Evolutionary conservation across 2,797 vertebrate genomes (phyloP).

Genomic region (Propithecus deckenii): DNA sequence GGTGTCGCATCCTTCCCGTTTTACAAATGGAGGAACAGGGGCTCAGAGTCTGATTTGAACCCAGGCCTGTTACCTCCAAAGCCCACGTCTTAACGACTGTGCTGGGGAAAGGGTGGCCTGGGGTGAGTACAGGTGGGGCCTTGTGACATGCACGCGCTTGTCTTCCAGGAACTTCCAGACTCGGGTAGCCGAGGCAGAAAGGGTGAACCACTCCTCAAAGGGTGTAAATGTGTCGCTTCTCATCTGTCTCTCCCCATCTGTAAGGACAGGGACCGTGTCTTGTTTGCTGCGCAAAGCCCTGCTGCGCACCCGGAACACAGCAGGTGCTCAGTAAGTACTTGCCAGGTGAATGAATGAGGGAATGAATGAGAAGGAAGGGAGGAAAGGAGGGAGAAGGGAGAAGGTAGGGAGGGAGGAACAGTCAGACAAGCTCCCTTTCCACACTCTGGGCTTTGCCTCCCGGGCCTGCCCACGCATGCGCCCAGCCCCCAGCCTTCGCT

Average conservation of each 20-base stretch:
- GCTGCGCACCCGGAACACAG: background rate
- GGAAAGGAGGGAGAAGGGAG: background rate
- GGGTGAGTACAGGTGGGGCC: background rate
- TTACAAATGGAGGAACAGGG: background rate
- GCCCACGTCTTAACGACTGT: background rate
- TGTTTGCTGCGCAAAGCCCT: background rate
- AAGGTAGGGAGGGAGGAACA: background rate
- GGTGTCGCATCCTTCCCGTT: background rate
- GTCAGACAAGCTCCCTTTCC: too few relatives aligned
- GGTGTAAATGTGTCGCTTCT: background rate
- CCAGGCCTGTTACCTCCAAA: background rate
- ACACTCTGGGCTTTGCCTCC: background rate
- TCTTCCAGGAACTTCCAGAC: background rate
- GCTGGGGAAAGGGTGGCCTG: background rate
- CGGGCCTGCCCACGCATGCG: rapidly evolving
- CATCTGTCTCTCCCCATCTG: rapidly evolving
- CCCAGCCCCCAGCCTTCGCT: background rate
- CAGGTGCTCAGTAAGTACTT: background rate
- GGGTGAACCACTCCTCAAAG: background rate
- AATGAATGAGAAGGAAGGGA: background rate
- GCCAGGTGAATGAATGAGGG: background rate
- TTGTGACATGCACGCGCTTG: background rate
- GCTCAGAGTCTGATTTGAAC: background rate
- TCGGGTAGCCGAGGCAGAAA: background rate
- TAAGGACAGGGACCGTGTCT: background rate